A percentile compares a stretch with the other conserved stretches of the same genome.
Evolutionary conservation across 2,888 invertebrate genomes (phyloP).

Genomic region (Patella depressa): DNA sequence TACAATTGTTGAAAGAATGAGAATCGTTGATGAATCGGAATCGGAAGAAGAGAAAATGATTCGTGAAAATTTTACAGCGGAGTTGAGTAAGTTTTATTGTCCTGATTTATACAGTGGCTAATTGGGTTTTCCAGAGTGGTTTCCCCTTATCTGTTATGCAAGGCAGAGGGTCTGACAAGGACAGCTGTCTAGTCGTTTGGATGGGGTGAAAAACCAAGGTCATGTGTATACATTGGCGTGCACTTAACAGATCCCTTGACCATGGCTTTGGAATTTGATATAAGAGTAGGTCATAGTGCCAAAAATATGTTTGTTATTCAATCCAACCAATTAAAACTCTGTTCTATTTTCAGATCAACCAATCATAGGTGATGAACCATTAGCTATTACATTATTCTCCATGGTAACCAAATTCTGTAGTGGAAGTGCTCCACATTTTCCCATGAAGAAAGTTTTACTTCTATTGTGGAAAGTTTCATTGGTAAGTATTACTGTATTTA

Average conservation of each 20-base stretch:
- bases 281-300: no score
- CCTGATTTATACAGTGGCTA: no score
- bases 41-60: constrained; percentile 68
- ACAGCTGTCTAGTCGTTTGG: no score
- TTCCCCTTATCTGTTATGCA: no score
- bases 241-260: no score
- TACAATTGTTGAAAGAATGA: constrained; percentile 93
- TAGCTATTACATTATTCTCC: constrained; percentile 89
- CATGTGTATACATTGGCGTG: no score
- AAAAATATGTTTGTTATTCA: neutral
- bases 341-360: constrained; percentile 45
- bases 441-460: constrained; percentile 97
- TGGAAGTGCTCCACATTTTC: constrained; percentile 95
- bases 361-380: constrained; percentile 79
- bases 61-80: constrained; percentile 76
- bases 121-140: no score
- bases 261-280: no score
- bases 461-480: constrained; percentile 95
- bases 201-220: no score
- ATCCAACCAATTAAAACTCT: neutral
- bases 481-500: constrained; percentile 72
- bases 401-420: constrained; percentile 98
- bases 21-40: constrained; percentile 54
- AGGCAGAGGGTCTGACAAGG: no score
- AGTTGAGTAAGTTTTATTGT: constrained; percentile 72